Evolutionary conservation across 2,113 vertebrate species (phyloP).

Genomic region (Dromaius novaehollandiae): DNA sequence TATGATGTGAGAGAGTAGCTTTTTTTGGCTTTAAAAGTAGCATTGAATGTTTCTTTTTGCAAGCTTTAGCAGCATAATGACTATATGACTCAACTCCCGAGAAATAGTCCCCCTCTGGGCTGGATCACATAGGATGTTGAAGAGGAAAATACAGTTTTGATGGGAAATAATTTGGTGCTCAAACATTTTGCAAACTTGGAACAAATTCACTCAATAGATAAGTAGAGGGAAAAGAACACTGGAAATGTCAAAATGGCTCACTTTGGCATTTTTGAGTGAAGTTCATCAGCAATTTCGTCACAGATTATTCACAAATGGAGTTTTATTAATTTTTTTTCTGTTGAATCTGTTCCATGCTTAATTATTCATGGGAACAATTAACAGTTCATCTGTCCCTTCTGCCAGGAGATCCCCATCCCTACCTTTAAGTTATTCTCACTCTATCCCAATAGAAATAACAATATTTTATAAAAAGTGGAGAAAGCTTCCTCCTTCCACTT

Average conservation of each 20-base stretch:
- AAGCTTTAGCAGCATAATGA: not conserved
- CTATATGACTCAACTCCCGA: not conserved
- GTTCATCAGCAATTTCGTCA: not conserved
- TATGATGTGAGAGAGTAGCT: not conserved
- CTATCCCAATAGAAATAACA: not conserved
- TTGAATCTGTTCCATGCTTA: not conserved
- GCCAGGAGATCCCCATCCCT: not conserved
- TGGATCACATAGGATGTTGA: not conserved
- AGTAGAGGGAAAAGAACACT: not conserved
- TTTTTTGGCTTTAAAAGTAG: not conserved
- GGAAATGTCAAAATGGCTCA: not conserved
- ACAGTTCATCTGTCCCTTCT: not conserved
- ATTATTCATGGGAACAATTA: not conserved
- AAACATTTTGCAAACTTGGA: not conserved
- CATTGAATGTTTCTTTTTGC: not conserved
- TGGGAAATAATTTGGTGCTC: not conserved
- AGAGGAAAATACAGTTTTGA: not conserved
- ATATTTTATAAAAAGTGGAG: not conserved
- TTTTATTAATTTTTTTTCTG: not conserved
- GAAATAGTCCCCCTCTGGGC: too few species aligned
- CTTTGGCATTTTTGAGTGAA: not conserved
- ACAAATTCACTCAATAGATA: not conserved
- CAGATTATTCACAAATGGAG: not conserved
- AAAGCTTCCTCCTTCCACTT: not conserved
- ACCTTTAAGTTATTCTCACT: not conserved